These are phyloP conservation scores for Anableps anableps DNA, from an alignment of 2,797 vertebrate genomes.

Conservation along the genomic window DNA sequence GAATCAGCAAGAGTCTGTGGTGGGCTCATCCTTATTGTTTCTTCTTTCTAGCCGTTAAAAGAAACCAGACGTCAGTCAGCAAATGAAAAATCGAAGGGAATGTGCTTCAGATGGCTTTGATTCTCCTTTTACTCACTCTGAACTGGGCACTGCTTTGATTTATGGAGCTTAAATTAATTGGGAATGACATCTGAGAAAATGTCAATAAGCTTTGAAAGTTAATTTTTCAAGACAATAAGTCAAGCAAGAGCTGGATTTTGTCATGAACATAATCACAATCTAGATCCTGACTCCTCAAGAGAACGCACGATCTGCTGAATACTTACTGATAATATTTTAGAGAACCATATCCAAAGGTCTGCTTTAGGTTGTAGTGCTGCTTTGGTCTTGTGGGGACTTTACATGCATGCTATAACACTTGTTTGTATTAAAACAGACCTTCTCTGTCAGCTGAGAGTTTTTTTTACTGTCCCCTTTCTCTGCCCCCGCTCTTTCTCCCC, in stretches of 20 bases:
- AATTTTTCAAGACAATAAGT: constrained; percentile 8
- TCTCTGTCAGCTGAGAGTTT: constrained; percentile 34
- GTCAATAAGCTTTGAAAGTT: constrained; percentile 3
- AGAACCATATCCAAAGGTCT: background rate
- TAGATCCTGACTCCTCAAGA: background rate
- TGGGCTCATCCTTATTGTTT: constrained; percentile 1
- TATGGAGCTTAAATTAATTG: constrained; percentile 35
- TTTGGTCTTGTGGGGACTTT: constrained; percentile 41
- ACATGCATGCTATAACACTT: constrained; percentile 43
- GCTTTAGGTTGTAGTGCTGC: background rate
- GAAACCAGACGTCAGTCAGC: constrained; percentile 41
- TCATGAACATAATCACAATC: constrained; percentile 6
- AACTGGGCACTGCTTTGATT: constrained; percentile 54
- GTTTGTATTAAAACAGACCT: constrained; percentile 42
- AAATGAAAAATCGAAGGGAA: constrained; percentile 39
- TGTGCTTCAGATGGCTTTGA: constrained; percentile 53
- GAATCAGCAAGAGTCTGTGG: background rate
- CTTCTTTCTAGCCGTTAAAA: constrained; percentile 27
- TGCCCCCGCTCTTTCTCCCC: constrained; percentile 38
- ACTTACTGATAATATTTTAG: background rate
- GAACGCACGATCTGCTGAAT: background rate
- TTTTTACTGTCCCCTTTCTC: constrained; percentile 31
- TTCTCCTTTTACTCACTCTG: constrained; percentile 46
- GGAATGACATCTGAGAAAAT: constrained; percentile 24
- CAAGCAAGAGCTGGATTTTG: background rate